Evolutionary conservation across 64 coral and sea anemone species (phyloP).

Genomic region (Astreopora myriophthalma): DNA sequence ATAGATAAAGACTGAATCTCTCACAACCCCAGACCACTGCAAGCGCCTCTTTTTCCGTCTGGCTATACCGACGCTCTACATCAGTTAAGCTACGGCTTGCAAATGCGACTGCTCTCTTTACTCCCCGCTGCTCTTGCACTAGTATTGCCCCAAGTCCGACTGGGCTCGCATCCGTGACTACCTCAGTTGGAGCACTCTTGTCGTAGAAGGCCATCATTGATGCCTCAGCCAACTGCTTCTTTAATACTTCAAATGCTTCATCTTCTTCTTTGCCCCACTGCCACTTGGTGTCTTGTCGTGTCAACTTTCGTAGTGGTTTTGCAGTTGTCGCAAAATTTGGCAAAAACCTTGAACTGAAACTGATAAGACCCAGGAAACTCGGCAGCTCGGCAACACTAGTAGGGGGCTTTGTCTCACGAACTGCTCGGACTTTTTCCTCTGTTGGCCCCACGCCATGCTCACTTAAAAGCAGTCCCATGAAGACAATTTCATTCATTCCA

Average conservation of each 20-base stretch:
- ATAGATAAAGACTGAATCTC: neutral
- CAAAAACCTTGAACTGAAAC: slow-evolving; percentile 8
- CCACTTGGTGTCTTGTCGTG: neutral
- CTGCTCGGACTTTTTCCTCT: slow-evolving; percentile 29
- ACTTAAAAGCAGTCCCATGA: slow-evolving; percentile 23
- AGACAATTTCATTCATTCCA: slow-evolving; percentile 18
- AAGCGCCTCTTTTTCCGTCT: slow-evolving; percentile 25
- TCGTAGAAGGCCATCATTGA: neutral
- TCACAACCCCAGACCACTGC: slow-evolving; percentile 20
- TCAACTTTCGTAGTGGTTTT: neutral
- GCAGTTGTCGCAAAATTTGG: slow-evolving; percentile 14
- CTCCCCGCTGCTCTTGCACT: neutral
- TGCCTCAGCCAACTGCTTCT: neutral
- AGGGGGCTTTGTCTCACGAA: too few species aligned
- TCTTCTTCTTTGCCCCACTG: neutral
- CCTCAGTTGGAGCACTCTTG: neutral
- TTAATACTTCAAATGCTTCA: slow-evolving; percentile 5
- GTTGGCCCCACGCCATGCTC: slow-evolving; percentile 19
- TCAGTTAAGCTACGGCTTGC: neutral
- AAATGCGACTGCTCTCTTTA: neutral
- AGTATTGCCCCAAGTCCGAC: slow-evolving; percentile 15
- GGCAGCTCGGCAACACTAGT: too few species aligned
- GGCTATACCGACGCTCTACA: slow-evolving; percentile 2
- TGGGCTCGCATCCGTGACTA: slow-evolving; percentile 6
- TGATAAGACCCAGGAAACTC: slow-evolving; percentile 7